These are phyloP conservation scores for Acanthornis magna DNA, from an alignment of 2,797 vertebrate species.

Conservation along the genomic window DNA sequence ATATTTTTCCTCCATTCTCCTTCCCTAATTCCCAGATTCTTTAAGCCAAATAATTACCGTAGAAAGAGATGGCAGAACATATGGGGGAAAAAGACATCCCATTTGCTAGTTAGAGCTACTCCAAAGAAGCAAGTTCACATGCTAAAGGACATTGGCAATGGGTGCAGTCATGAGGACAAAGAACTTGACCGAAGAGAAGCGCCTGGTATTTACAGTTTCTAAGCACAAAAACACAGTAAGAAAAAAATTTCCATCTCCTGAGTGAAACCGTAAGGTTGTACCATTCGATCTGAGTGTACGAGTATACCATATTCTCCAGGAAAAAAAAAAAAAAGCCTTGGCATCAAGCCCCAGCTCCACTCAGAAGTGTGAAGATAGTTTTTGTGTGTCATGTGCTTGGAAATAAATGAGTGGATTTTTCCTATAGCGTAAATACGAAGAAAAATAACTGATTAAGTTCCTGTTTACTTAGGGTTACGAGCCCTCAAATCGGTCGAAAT, in stretches of 20 bases:
- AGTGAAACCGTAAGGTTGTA: slow-evolving; percentile 8
- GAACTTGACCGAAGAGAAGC: neutral
- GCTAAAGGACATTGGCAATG: neutral
- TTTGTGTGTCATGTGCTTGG: neutral
- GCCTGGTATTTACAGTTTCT: neutral
- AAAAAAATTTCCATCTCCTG: neutral
- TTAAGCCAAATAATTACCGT: neutral
- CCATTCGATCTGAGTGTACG: neutral
- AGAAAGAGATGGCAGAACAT: neutral
- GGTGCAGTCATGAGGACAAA: neutral
- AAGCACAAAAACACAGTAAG: neutral
- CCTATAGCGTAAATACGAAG: neutral
- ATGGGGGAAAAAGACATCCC: neutral
- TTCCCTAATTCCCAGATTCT: neutral
- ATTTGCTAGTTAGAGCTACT: neutral
- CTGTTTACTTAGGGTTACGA: neutral
- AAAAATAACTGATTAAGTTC: slow-evolving; percentile 22
- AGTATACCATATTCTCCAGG: slow-evolving; percentile 21
- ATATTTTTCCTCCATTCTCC: neutral
- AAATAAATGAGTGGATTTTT: slow-evolving; percentile 48
- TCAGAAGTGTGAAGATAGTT: slow-evolving; percentile 59
- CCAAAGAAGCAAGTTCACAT: neutral
- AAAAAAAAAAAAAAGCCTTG: slow-evolving; percentile 33
- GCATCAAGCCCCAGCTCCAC: slow-evolving; percentile 31
- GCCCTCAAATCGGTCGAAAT: neutral